Evolutionary conservation across 1,140 invertebrate genomes (phyloP).

Genomic region (Sinonovacula constricta): DNA sequence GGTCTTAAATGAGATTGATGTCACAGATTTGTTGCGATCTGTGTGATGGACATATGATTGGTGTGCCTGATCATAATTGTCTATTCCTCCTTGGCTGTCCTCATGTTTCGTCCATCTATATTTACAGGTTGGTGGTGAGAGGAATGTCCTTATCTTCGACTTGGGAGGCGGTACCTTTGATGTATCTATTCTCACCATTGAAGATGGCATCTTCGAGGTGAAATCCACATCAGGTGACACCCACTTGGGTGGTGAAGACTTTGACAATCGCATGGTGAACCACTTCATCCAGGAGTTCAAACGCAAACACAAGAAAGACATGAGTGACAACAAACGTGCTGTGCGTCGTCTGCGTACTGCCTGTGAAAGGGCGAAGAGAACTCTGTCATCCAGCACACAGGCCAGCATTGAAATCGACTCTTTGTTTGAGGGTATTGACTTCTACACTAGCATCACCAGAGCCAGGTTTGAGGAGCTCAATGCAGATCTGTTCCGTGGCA

Average conservation of each 20-base stretch:
- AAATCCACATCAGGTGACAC: conserved; percentile 84
- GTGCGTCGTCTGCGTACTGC: conserved; percentile 82
- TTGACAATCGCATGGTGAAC: conserved; percentile 74
- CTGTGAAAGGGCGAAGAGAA: conserved; percentile 83
- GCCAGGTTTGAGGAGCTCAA: conserved; percentile 83
- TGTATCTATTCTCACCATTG: conserved; percentile 70
- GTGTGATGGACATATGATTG: no score
- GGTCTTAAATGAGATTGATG: no score
- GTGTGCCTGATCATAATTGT: no score
- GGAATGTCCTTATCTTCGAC: conserved; percentile 81
- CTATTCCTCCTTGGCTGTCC: no score
- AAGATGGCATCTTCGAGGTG: conserved; percentile 82
- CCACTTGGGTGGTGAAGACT: no score
- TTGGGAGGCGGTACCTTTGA: conserved; percentile 75
- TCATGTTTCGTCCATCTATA: no score
- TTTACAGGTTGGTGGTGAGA: conserved; percentile 76
- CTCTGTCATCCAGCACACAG: conserved; percentile 75
- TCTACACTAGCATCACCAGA: conserved; percentile 78
- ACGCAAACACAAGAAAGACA: conserved; percentile 74
- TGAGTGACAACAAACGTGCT: conserved; percentile 67
- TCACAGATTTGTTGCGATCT: no score
- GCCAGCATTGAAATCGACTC: conserved; percentile 85
- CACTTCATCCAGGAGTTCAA: conserved; percentile 75
- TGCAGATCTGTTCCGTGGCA: conserved; percentile 91
- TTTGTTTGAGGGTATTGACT: conserved; percentile 85